phyloP scores from a whole-genome alignment of 2,888 invertebrate species.

The Drosophila affinis region DNA sequence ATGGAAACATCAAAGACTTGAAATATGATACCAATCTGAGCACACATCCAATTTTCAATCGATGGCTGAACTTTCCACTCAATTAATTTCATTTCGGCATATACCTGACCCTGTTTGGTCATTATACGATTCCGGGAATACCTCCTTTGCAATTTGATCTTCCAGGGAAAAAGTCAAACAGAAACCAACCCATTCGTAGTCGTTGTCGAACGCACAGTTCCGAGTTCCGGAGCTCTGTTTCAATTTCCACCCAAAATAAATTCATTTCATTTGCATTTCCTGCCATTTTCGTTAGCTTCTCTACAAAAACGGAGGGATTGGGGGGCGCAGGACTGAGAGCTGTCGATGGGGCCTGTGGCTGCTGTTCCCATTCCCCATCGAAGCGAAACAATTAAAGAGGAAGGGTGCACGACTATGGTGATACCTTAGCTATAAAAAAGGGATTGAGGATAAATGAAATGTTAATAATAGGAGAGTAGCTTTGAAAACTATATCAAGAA shows the following conservation, averaged over 20 bases:
- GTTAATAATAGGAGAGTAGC: too few species aligned
- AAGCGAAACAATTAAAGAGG: neutral
- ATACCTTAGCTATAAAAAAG: neutral
- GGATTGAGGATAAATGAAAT: too few species aligned
- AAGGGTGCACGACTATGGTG: neutral
- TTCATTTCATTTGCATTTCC: constrained; percentile 64
- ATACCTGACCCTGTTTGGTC: constrained; percentile 25
- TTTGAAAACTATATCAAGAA: too few species aligned
- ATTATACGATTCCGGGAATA: constrained; percentile 27
- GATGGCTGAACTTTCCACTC: constrained; percentile 11
- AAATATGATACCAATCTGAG: neutral
- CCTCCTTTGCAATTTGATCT: constrained; percentile 21
- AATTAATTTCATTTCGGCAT: constrained; percentile 17
- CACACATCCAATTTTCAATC: neutral
- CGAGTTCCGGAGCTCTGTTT: constrained; percentile 4
- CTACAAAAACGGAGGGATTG: neutral
- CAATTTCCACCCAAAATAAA: constrained; percentile 44
- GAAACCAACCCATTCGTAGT: constrained; percentile 14
- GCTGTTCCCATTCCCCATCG: neutral
- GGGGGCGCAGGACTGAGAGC: neutral
- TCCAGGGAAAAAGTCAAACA: constrained; percentile 1
- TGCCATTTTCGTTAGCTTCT: neutral
- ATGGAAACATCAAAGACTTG: neutral
- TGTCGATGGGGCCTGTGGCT: neutral
- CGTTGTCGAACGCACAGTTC: neutral